phyloP scores from a whole-genome alignment of 2,797 vertebrate genomes.

The Enteromius thamalakanensis region DNA sequence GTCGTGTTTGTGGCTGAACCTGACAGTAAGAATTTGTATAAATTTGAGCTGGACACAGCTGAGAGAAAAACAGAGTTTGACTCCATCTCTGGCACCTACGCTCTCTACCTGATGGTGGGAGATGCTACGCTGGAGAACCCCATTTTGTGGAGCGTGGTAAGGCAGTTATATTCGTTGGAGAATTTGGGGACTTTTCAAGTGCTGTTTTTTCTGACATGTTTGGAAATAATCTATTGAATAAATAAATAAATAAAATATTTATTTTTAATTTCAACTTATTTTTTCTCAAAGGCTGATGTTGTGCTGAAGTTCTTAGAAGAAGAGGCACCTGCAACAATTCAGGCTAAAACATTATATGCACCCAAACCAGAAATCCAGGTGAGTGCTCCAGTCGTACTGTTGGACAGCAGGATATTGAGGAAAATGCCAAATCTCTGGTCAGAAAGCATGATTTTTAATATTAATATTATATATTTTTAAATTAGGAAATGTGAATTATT shows the following conservation, averaged over 20 bases:
- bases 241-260: not conserved
- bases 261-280: not conserved
- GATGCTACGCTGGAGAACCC: slow-evolving; percentile 98
- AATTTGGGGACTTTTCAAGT: not conserved
- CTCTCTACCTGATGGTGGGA: slow-evolving; percentile 93
- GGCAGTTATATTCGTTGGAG: slow-evolving; percentile 59
- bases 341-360: slow-evolving; percentile 91
- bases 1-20: slow-evolving; percentile 98
- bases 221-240: too few species aligned
- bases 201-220: too few species aligned
- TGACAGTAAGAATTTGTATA: slow-evolving; percentile 93
- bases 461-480: too few species aligned
- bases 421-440: not conserved
- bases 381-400: slow-evolving; percentile 41
- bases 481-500: too few species aligned
- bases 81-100: slow-evolving; percentile 95
- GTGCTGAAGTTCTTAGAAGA: slow-evolving; percentile 95
- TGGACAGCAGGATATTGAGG: not conserved
- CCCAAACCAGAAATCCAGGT: slow-evolving; percentile 98
- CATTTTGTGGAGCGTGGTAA: slow-evolving; percentile 95
- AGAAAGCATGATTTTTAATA: not conserved
- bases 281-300: slow-evolving; percentile 85
- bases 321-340: slow-evolving; percentile 85
- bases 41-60: slow-evolving; percentile 94
- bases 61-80: slow-evolving; percentile 95